Percentiles rank a stretch among this genome's conserved stretches.
Evolutionary conservation across 2,888 invertebrate species (phyloP).

Genomic region (Trichogramma evanescens): DNA sequence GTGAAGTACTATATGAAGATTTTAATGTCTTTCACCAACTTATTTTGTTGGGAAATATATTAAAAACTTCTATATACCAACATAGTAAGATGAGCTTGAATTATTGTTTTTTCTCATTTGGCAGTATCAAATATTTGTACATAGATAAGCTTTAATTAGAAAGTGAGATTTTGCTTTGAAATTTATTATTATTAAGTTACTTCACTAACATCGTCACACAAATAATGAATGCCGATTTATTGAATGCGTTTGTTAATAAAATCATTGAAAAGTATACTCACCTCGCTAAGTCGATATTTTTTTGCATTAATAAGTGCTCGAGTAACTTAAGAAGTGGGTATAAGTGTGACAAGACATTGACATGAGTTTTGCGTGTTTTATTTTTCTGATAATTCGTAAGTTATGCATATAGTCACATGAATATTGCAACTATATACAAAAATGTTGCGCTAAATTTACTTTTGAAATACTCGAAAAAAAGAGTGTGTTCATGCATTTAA

Average conservation of each 20-base stretch:
- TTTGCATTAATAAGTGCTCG: slow-evolving; percentile 22
- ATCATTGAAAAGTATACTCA: slow-evolving; percentile 12
- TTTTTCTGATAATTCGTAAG: not conserved
- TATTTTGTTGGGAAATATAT: too few relatives aligned
- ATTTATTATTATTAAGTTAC: not conserved
- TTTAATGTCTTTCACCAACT: too few relatives aligned
- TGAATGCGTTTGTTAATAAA: slow-evolving; percentile 3
- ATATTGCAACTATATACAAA: not conserved
- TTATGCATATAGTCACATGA: slow-evolving; percentile 32
- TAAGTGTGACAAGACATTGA: slow-evolving; percentile 47
- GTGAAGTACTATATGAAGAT: too few relatives aligned
- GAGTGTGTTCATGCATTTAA: slow-evolving; percentile 17
- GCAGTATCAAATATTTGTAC: too few relatives aligned
- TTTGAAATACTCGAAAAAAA: not conserved
- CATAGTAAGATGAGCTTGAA: too few relatives aligned
- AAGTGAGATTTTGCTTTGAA: too few relatives aligned
- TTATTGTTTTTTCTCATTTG: too few relatives aligned
- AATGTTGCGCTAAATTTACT: too few relatives aligned
- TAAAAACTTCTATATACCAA: too few relatives aligned
- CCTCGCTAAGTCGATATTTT: slow-evolving; percentile 20
- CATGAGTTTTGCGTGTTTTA: not conserved
- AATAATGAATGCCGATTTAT: not conserved
- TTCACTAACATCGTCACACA: slow-evolving; percentile 15
- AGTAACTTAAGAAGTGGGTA: slow-evolving; percentile 39
- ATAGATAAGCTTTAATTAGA: too few relatives aligned